Evolutionary conservation across 2,113 vertebrate species (phyloP).

Genomic region (Gymnarchus niloticus): DNA sequence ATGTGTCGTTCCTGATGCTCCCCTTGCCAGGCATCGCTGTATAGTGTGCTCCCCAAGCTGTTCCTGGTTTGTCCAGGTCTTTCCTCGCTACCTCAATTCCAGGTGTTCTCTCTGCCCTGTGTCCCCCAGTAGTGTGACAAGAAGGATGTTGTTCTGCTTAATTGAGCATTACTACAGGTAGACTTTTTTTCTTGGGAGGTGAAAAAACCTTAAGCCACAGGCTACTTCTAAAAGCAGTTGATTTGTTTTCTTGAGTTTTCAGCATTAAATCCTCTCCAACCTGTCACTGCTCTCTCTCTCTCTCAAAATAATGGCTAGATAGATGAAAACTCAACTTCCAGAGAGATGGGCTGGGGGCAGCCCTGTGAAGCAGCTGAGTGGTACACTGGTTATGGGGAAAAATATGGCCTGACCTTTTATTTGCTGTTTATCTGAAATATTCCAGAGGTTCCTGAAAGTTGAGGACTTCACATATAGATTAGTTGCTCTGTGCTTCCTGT

Average conservation of each 20-base stretch:
- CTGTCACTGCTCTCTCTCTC: not conserved
- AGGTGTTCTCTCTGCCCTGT: too few relatives aligned
- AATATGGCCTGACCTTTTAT: too few relatives aligned
- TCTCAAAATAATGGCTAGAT: not conserved
- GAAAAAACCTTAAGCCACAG: not conserved
- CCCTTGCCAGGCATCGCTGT: too few relatives aligned
- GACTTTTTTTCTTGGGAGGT: too few relatives aligned
- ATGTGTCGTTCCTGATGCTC: too few relatives aligned
- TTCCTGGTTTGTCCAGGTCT: too few relatives aligned
- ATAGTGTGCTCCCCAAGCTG: too few relatives aligned
- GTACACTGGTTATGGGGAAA: not conserved
- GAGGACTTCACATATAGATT: not conserved
- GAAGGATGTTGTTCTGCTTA: too few relatives aligned
- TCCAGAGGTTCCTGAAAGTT: not conserved
- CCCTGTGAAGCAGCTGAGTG: not conserved
- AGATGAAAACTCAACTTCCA: not conserved
- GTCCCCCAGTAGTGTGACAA: too few relatives aligned
- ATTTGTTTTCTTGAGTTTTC: not conserved
- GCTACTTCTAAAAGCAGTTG: not conserved
- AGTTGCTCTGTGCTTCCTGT: not conserved
- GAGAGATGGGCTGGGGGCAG: not conserved
- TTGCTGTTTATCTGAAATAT: too few relatives aligned
- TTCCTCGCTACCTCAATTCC: too few relatives aligned
- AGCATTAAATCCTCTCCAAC: not conserved
- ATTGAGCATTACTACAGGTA: too few relatives aligned